phyloP scores from a whole-genome alignment of 2,113 vertebrate species.

The Conger conger region DNA sequence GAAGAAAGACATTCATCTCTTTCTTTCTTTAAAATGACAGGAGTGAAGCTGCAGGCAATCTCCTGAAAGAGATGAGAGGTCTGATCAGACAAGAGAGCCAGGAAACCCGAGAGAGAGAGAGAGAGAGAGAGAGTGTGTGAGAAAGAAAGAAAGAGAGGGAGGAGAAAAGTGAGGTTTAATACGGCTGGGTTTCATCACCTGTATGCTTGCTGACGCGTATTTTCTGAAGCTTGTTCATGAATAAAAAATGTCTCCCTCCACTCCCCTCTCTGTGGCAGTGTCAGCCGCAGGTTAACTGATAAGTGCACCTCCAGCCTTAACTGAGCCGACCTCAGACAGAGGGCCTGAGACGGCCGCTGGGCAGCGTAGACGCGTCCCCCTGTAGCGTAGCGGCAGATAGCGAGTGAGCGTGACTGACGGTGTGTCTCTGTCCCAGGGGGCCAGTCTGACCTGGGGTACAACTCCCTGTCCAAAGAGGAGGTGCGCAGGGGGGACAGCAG shows the following conservation, averaged over 20 bases:
- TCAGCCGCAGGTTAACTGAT: neutral
- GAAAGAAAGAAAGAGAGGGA: constrained; percentile 1
- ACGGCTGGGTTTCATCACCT: neutral
- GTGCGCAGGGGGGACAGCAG: constrained; percentile 71
- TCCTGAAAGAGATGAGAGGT: constrained; percentile 25
- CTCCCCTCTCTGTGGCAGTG: neutral
- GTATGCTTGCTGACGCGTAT: neutral
- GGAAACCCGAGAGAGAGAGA: constrained; percentile 25
- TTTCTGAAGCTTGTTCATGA: neutral
- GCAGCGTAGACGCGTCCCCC: neutral
- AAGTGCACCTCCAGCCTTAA: neutral
- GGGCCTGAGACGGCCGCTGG: neutral
- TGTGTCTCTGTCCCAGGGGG: constrained; percentile 70
- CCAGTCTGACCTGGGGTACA: constrained; percentile 86
- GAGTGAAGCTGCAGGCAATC: constrained; percentile 21
- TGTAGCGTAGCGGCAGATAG: neutral
- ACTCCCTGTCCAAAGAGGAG: constrained; percentile 87
- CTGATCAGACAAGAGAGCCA: constrained; percentile 29
- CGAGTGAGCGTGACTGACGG: constrained; percentile 1
- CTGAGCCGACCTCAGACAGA: neutral
- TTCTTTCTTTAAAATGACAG: constrained; percentile 20
- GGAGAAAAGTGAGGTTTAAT: neutral
- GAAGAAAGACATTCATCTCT: constrained; percentile 19
- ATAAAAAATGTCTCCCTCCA: neutral
- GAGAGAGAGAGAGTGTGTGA: too few relatives aligned